phyloP scores from a whole-genome alignment of 37 sponge, comb jelly and placozoan species.

The Cladorhizidae sp. region DNA sequence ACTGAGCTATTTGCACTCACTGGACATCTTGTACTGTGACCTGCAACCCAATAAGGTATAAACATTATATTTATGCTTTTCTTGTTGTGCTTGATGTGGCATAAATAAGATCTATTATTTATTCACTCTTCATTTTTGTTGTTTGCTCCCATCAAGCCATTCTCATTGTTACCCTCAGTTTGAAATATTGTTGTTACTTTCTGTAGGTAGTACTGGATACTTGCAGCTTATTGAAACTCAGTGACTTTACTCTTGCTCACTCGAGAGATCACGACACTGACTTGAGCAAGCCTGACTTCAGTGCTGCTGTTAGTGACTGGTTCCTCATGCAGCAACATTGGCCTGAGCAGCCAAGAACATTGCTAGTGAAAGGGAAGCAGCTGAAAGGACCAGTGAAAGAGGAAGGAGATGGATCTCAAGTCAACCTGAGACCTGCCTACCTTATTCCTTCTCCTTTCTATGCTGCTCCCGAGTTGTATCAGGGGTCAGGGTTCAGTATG shows the following conservation, averaged over 20 bases:
- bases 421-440: not conserved
- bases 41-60: conserved; percentile 60
- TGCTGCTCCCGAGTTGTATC: conserved; percentile 52
- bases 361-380: not conserved
- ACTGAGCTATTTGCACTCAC: conserved; percentile 46
- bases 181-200: not conserved
- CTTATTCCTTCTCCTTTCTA: conserved; percentile 48
- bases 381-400: not conserved
- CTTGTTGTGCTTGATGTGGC: too few species aligned
- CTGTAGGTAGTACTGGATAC: conserved; percentile 35
- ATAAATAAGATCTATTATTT: too few species aligned
- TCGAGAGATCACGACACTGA: not conserved
- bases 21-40: conserved; percentile 51
- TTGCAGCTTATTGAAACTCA: conserved; percentile 36
- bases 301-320: not conserved
- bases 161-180: not conserved
- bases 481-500: conserved; percentile 1
- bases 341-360: not conserved
- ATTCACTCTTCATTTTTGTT: too few species aligned
- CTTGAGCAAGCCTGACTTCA: not conserved
- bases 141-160: too few species aligned
- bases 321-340: not conserved
- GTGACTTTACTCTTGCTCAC: conserved; percentile 46
- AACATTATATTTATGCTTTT: not conserved
- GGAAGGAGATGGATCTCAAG: not conserved